Conservation (phyloP, 2,113 vertebrate genomes). For the Delphinapterus leucas region DNA sequence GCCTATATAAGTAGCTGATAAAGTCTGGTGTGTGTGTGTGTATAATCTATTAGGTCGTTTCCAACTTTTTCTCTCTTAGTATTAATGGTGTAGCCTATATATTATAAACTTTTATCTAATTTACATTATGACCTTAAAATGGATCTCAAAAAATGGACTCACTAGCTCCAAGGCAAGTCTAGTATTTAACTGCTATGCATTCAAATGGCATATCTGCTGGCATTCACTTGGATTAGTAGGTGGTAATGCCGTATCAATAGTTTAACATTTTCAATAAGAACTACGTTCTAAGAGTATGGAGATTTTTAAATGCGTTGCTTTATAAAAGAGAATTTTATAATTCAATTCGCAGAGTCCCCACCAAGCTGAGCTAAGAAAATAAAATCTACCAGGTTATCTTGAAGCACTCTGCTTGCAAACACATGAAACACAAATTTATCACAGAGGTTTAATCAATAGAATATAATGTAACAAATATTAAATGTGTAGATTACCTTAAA, state of each 20-base stretch:
- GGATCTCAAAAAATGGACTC: neutral
- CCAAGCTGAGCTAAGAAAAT: neutral
- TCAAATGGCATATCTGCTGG: neutral
- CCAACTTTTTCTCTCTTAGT: neutral
- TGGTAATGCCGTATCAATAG: neutral
- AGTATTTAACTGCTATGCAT: neutral
- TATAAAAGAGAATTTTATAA: neutral
- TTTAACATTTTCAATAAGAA: conserved; percentile 36
- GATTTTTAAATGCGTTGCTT: conserved; percentile 24
- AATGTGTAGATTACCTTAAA: neutral
- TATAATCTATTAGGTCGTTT: neutral
- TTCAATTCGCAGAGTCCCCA: neutral
- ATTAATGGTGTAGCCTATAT: neutral
- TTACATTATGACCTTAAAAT: neutral
- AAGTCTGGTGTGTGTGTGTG: neutral
- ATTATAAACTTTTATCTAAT: neutral
- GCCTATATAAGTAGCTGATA: neutral
- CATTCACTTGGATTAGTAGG: neutral
- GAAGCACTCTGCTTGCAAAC: neutral
- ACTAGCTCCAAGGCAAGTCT: neutral
- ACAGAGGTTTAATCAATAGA: neutral
- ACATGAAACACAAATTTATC: neutral
- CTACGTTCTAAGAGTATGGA: neutral
- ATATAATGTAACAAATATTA: conserved; percentile 36
- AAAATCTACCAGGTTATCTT: neutral